These are phyloP conservation scores for Sebastes variabilis DNA, from an alignment of 2,797 vertebrate species.

Conservation along the genomic window DNA sequence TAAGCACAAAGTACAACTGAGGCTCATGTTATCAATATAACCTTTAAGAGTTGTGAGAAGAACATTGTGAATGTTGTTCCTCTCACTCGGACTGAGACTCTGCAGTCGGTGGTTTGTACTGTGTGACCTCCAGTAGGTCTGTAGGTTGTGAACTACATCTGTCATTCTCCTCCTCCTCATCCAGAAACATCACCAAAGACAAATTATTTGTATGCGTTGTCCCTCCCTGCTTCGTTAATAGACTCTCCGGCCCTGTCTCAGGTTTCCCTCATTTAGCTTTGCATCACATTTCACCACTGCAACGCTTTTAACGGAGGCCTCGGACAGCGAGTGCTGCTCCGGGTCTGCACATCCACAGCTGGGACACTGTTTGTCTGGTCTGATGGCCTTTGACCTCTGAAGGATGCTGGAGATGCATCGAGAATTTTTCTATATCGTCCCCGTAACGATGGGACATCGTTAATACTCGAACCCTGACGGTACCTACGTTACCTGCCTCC, in stretches of 20 bases:
- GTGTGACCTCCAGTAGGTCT: not conserved
- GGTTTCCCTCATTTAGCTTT: slow-evolving; percentile 42
- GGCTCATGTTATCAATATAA: no score
- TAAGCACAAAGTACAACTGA: no score
- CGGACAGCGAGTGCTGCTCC: not conserved
- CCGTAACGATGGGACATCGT: no score
- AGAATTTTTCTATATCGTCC: no score
- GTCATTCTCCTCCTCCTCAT: not conserved
- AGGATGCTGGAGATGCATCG: not conserved
- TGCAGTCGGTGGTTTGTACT: not conserved
- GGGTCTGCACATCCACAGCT: not conserved
- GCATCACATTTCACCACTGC: slow-evolving; percentile 36
- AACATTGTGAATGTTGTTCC: not conserved
- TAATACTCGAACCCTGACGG: no score
- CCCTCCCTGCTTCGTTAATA: slow-evolving; percentile 38
- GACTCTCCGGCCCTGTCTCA: slow-evolving; percentile 46
- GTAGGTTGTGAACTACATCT: not conserved
- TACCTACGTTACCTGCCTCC: no score
- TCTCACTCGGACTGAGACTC: not conserved
- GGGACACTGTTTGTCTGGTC: not conserved
- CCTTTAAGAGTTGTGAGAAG: no score
- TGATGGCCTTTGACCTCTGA: slow-evolving; percentile 28
- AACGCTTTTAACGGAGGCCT: slow-evolving; percentile 31
- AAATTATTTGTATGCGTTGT: not conserved
- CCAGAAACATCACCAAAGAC: slow-evolving; percentile 20